A percentile compares a stretch with the other conserved stretches of the same genome.
Evolutionary conservation across 53 echinoderm and acorn worm species (phyloP).

Genomic region (Glandiceps talaboti): DNA sequence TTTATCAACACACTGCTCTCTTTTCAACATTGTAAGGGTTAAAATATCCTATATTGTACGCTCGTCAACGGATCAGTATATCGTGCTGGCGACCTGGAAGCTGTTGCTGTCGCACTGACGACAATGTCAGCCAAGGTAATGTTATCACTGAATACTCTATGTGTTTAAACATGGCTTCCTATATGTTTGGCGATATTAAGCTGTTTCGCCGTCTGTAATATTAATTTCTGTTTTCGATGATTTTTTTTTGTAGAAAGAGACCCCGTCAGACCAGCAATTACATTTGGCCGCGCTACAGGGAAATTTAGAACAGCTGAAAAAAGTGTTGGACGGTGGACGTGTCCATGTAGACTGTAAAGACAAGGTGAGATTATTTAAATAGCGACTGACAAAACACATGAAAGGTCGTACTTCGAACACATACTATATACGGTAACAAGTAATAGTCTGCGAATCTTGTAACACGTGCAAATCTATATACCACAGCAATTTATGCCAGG

Average conservation of each 20-base stretch:
- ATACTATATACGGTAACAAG: too few relatives aligned
- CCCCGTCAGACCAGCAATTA: slow-evolving; percentile 72
- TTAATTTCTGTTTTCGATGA: background rate
- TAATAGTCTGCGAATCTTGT: too few relatives aligned
- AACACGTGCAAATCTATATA: too few relatives aligned
- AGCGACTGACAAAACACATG: too few relatives aligned
- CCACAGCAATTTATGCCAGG: too few relatives aligned
- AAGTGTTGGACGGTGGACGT: slow-evolving; percentile 58
- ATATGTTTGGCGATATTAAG: background rate
- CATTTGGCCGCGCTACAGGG: slow-evolving; percentile 79
- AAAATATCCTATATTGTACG: background rate
- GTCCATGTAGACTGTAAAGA: slow-evolving; percentile 85
- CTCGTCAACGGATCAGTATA: too few relatives aligned
- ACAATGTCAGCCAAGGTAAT: slow-evolving; percentile 21
- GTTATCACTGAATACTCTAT: background rate
- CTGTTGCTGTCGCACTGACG: background rate
- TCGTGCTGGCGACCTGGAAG: background rate
- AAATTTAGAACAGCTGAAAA: slow-evolving; percentile 43
- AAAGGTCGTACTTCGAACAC: too few relatives aligned
- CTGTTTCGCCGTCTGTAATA: background rate
- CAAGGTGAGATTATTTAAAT: too few relatives aligned
- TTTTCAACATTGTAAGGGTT: too few relatives aligned
- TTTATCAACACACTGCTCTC: too few relatives aligned
- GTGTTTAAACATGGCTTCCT: background rate
- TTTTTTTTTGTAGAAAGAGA: slow-evolving; percentile 59